Base-by-base conservation (phyloP, 2,888 invertebrate genomes). In the Plagiodera versicolora region DNA sequence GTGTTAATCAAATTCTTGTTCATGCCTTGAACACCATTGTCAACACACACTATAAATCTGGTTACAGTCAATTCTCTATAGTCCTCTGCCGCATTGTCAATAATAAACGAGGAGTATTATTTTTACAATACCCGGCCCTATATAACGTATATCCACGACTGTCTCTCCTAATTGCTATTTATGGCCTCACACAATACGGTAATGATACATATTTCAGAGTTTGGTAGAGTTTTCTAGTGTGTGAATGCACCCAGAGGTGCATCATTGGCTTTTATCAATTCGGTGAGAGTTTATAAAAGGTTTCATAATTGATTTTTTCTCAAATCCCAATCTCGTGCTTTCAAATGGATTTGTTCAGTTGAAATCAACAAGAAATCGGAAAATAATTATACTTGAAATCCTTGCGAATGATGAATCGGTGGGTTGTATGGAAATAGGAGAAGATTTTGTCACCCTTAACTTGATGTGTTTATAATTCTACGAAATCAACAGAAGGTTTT, bases 91-190 rank as follows among this genome's bases (percentile, higher is more conserved):
- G 56, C 53, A 57, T 54, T 54, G 64, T 56, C 59, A 48, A 58
- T 65, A 58, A 63, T 54, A 58, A 65, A 58, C 58, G 63, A 45
- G 56, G 30, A 58, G 60, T 56, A 62, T 62, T 58, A 63, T 61
- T 63, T 66, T 64, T 63, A 55, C 58, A 60, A 61, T 65, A 49
- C 66, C 60, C 56, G 63, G 63, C 70, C 63, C 61, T 67, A 68
- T 63, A 63, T 58, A 70, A 70, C 70, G 70, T 65, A 71, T 72
- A 69, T 70, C 68, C 68, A 69, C 67, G 67, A 67, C 69, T 70
- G 73, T 72, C 72, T 66, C 62, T 62, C 62, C 69, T 75, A 76
- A 76, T 75, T 76, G 72, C 72, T 75, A 74, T 76, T 76, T 75
- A 75, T 75, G 66, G 73, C 72, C 71, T 73, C 72, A 69, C 74